These are phyloP conservation scores for Pedicia rivosa DNA, from an alignment of 2,888 invertebrate species.

Conservation along the genomic window DNA sequence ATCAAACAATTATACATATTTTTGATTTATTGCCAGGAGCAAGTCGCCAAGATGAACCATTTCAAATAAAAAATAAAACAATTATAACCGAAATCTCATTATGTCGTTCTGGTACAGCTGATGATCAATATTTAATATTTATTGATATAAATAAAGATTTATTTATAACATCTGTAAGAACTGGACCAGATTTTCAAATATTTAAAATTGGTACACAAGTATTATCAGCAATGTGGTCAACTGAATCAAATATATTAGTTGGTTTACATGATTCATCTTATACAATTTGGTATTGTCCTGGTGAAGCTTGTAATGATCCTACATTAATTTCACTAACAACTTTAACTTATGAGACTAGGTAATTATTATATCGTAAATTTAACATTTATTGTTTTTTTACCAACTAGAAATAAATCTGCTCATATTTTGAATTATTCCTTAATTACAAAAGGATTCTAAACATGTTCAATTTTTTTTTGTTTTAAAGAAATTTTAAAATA, in stretches of 20 bases:
- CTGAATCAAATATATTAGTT: conserved; percentile 60
- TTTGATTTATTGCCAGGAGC: conserved; percentile 53
- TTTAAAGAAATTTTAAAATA: too few relatives aligned
- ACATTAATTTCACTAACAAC: conserved; percentile 47
- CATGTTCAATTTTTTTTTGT: conserved; percentile 17
- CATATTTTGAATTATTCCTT: not conserved
- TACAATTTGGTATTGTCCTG: conserved; percentile 69
- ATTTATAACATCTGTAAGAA: conserved; percentile 47
- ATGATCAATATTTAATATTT: conserved; percentile 70
- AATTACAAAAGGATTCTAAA: not conserved
- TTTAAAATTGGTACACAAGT: conserved; percentile 35
- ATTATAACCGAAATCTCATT: conserved; percentile 69
- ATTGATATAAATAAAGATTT: conserved; percentile 82
- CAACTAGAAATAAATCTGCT: too few relatives aligned
- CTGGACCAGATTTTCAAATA: conserved; percentile 8
- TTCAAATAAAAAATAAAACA: conserved; percentile 43
- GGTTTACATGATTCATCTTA: conserved; percentile 64
- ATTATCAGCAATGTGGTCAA: conserved; percentile 42
- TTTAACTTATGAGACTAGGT: conserved; percentile 34
- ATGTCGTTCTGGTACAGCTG: conserved; percentile 65
- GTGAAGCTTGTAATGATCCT: conserved; percentile 52
- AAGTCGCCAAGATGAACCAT: conserved; percentile 43
- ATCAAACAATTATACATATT: conserved; percentile 73
- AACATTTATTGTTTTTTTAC: too few relatives aligned
- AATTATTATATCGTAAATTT: conserved; percentile 10